Conservation (phyloP, 2,113 vertebrate genomes). For the Rostratula benghalensis region DNA sequence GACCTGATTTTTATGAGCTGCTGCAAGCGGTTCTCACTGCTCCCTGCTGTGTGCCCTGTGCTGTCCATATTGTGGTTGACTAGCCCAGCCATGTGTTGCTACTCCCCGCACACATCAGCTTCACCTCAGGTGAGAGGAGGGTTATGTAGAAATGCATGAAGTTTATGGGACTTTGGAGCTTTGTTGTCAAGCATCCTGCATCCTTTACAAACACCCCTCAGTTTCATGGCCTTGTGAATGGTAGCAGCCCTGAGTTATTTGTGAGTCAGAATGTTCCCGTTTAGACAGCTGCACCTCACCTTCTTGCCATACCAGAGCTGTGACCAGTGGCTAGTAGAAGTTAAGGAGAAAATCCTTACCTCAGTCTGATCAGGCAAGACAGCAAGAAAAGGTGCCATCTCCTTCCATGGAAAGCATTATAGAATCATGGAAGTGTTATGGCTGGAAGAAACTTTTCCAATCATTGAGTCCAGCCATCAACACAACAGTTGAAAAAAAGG, state of each 20-base stretch:
- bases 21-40: background rate
- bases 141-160: background rate
- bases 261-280: background rate
- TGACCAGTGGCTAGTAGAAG: background rate
- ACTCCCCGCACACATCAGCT: background rate
- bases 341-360: background rate
- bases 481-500: no score
- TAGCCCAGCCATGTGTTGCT: background rate
- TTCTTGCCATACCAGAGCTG: background rate
- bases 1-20: background rate
- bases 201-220: background rate
- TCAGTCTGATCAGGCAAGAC: background rate
- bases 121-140: background rate
- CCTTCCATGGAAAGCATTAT: background rate
- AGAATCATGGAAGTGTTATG: no score
- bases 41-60: background rate
- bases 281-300: background rate
- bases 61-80: accelerated
- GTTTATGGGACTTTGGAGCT: background rate
- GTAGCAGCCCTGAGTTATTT: background rate
- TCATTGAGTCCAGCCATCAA: no score
- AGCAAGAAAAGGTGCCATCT: background rate
- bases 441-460: no score
- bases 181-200: background rate
- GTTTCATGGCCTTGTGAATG: background rate